A percentile compares a stretch with the other conserved stretches of the same genome.
Conservation (phyloP, 2,113 vertebrate genomes). For the Elgaria multicarinata region DNA sequence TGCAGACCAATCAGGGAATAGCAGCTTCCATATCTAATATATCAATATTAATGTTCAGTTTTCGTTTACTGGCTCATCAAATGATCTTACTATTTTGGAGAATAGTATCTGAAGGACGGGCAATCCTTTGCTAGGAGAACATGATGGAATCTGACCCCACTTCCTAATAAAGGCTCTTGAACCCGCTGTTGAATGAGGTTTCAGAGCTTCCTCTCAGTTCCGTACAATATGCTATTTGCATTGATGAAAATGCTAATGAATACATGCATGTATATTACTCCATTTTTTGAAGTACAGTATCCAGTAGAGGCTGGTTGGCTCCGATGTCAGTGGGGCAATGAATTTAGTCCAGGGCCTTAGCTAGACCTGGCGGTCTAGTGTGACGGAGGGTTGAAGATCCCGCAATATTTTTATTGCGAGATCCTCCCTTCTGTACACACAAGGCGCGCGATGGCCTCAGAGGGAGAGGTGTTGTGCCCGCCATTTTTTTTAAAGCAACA, state of each 20-base stretch:
- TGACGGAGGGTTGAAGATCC: too few species aligned
- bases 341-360: too few species aligned
- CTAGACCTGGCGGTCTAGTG: too few species aligned
- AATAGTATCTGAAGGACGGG: constrained; percentile 47
- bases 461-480: too few species aligned
- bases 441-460: too few species aligned
- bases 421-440: too few species aligned
- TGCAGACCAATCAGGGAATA: constrained; percentile 60
- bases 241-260: neutral
- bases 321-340: too few species aligned
- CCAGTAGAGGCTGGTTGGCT: too few species aligned
- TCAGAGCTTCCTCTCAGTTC: neutral
- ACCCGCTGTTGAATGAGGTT: neutral
- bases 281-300: neutral
- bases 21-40: constrained; percentile 44
- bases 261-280: neutral
- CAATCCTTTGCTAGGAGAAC: neutral
- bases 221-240: too few species aligned
- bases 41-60: constrained; percentile 53
- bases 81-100: constrained; percentile 56
- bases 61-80: constrained; percentile 15
- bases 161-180: neutral
- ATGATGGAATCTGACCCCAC: neutral
- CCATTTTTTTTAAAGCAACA: too few species aligned
- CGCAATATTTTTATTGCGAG: too few species aligned